Base-by-base conservation (phyloP, 2,797 vertebrate species). In the Rhyacichthys aspro region DNA sequence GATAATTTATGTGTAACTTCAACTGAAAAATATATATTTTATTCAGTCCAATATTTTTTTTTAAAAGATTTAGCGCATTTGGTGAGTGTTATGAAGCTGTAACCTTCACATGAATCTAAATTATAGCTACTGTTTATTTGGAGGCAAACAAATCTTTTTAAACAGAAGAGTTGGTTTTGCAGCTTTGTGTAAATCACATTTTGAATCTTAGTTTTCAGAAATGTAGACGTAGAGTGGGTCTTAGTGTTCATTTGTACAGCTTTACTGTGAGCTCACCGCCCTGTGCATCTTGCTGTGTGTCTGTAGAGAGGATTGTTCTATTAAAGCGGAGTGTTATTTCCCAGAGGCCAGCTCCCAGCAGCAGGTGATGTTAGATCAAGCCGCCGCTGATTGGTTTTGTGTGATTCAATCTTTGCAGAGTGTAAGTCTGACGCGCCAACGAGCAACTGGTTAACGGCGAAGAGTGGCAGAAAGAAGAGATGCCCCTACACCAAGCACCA, bases 401-500 rank as follows among this genome's bases (percentile, higher is more conserved):
- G 17, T 70, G 39, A 19, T 74, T 73, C 2, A 9, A 36, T 80
- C 18, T 46, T 63, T 77, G 72, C 94, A 98, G 97, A 95, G 84
- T 94, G 94, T 87, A 98, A 96, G 91, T 92, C 90, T 75, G 94
- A 96, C 86, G 88, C 94, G 72, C 93, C 95, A 77, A 95, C 94
- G 50, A 97, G 94, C 95, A 99, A 97, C 94, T 99, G 98, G 98
- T 91, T 99, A 76, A 99, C 97, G 78, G 97, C 97, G 85, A 98
- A 98, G 89, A 99, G 96, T 91, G 97, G 96, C 72, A 93, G 98
- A 81, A 99, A 99, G 94, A 99, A 99, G 89, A 93, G 97, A 85
- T 99, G 97, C 77, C 98, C 98, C 67, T 99, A 99, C 77, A 99
- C 98, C 87, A 99, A 99, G 88, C 94, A 99, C 91, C 97, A 99